phyloP scores from a whole-genome alignment of 2,888 invertebrate genomes.

The Epinotia bilunana region DNA sequence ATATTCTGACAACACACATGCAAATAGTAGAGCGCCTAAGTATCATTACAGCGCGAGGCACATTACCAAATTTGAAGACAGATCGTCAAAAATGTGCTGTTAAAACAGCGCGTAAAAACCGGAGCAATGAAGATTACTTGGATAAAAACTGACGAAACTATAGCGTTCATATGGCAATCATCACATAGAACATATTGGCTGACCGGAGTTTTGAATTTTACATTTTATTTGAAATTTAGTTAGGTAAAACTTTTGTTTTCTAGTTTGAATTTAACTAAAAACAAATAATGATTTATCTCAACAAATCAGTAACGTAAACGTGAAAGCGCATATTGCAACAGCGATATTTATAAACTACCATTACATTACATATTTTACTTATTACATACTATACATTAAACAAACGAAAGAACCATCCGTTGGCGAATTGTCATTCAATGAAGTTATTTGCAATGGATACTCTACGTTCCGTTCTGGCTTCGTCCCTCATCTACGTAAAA shows the following conservation, averaged over 20 bases:
- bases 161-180: constrained; percentile 23
- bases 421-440: not conserved
- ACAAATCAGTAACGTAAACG: not conserved
- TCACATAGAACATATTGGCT: constrained; percentile 8
- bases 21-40: constrained; percentile 62
- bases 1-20: constrained; percentile 63
- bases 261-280: too few relatives aligned
- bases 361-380: not conserved
- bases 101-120: constrained; percentile 45
- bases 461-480: constrained; percentile 14
- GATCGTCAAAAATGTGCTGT: constrained; percentile 50
- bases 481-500: constrained; percentile 46
- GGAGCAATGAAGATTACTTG: constrained; percentile 51
- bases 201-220: constrained; percentile 7
- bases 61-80: constrained; percentile 66
- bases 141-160: constrained; percentile 28
- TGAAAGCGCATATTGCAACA: too few relatives aligned
- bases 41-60: constrained; percentile 61
- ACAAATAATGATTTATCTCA: not conserved
- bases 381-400: too few relatives aligned
- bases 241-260: too few relatives aligned
- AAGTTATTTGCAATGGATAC: constrained; percentile 4
- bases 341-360: not conserved
- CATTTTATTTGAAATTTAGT: not conserved
- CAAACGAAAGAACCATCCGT: not conserved